Conservation (phyloP, 2,888 invertebrate genomes). For the Drosophila koepferae region DNA sequence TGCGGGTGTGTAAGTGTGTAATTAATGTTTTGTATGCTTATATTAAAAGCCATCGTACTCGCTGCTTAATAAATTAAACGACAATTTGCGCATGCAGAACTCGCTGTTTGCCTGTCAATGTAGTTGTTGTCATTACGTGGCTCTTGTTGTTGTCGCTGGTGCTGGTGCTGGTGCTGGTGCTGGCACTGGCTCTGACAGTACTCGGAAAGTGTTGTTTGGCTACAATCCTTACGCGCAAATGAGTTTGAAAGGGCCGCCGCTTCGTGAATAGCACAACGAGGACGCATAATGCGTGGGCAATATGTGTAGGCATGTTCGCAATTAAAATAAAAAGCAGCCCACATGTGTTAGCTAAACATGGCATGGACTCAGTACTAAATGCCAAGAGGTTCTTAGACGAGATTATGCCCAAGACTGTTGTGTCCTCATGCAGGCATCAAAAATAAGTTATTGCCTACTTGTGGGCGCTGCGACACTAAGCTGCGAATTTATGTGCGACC, state of each 20-base stretch:
- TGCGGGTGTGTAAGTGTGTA: conserved; percentile 47
- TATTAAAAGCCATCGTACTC: conserved; percentile 67
- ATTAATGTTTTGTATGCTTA: conserved; percentile 76
- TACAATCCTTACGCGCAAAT: conserved; percentile 46
- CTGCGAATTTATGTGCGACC: conserved; percentile 64
- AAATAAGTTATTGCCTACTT: conserved; percentile 79
- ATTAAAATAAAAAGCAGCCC: conserved; percentile 74
- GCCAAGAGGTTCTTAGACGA: conserved; percentile 10
- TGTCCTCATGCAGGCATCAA: conserved; percentile 34
- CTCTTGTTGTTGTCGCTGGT: conserved; percentile 25
- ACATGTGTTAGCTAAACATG: conserved; percentile 53
- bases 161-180: conserved; percentile 8
- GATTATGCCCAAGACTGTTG: conserved; percentile 20
- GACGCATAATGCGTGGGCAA: conserved; percentile 56
- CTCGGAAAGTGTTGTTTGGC: conserved; percentile 63
- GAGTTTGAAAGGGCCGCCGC: conserved; percentile 43
- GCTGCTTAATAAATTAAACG: conserved; percentile 78
- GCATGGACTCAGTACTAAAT: neutral
- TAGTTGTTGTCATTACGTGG: conserved; percentile 57
- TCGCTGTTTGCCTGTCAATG: conserved; percentile 46
- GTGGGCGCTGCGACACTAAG: conserved; percentile 62
- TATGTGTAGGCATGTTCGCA: conserved; percentile 67
- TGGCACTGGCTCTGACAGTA: conserved; percentile 25
- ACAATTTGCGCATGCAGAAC: conserved; percentile 73
- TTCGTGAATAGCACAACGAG: conserved; percentile 33